phyloP scores from a whole-genome alignment of 2,797 vertebrate species.

The Antrozous pallidus region DNA sequence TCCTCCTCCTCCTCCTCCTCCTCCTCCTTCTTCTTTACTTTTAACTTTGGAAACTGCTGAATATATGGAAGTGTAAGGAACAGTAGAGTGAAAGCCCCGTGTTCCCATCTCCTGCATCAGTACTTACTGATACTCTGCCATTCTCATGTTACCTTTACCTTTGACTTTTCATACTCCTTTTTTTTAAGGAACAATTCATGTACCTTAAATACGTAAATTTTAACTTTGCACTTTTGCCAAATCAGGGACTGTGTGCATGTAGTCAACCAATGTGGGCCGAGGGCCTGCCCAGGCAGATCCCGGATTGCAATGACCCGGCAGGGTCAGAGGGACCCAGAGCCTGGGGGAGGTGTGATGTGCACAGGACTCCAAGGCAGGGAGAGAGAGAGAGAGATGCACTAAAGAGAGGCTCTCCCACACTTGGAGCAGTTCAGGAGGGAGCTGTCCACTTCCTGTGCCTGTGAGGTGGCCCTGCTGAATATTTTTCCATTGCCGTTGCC shows the following conservation, averaged over 20 bases:
- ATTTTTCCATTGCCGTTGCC: rapidly evolving
- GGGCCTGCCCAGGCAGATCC: rapidly evolving
- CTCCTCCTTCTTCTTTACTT: no score
- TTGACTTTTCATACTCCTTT: rapidly evolving
- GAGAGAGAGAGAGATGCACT: background rate
- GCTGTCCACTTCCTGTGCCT: rapidly evolving
- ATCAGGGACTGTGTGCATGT: rapidly evolving
- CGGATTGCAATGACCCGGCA: background rate
- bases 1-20: no score
- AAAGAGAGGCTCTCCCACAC: background rate
- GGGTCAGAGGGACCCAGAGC: background rate
- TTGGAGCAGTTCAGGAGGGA: no score
- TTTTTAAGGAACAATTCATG: background rate
- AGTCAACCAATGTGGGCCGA: rapidly evolving
- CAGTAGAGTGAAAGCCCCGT: rapidly evolving
- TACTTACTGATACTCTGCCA: rapidly evolving
- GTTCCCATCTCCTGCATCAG: rapidly evolving
- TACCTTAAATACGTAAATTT: background rate
- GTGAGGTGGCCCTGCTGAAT: background rate
- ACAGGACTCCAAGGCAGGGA: rapidly evolving
- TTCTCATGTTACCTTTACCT: background rate
- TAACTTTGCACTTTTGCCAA: background rate
- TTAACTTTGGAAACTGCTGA: background rate
- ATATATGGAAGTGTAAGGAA: background rate
- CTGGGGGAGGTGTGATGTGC: background rate